Percentiles rank a stretch among this genome's conserved stretches.
Conservation (phyloP, 2,113 vertebrate species). For the Vombatus ursinus region DNA sequence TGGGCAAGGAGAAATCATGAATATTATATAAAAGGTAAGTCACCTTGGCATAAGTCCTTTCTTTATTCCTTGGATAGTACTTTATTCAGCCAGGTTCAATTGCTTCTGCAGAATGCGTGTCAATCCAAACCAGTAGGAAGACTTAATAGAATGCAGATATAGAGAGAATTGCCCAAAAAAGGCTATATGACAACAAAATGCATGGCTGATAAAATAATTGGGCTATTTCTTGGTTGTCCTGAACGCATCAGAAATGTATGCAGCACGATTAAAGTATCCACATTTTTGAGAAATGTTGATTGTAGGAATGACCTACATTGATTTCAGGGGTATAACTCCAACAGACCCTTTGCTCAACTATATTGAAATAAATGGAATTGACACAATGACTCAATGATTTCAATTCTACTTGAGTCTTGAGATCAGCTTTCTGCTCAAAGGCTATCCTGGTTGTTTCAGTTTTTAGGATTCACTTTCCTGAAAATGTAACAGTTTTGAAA, state of each 20-base stretch:
- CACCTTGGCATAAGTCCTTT: background rate
- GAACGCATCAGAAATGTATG: background rate
- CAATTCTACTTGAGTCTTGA: conserved; percentile 49
- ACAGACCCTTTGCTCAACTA: conserved; percentile 17
- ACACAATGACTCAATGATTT: conserved; percentile 27
- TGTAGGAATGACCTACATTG: background rate
- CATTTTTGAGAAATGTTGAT: background rate
- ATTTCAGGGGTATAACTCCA: conserved; percentile 41
- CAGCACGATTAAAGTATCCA: background rate
- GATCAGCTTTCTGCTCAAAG: conserved; percentile 47
- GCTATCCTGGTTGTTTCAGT: conserved; percentile 35
- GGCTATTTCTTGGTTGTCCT: background rate
- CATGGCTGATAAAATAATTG: background rate
- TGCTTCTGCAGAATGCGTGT: background rate
- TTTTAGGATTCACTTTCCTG: conserved; percentile 44
- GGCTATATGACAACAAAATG: background rate
- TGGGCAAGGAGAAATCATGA: background rate
- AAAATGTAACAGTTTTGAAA: conserved; percentile 60
- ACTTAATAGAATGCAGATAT: conserved; percentile 2
- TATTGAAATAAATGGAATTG: conserved; percentile 18
- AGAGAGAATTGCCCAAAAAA: background rate
- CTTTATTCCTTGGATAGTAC: background rate
- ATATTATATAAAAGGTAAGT: background rate
- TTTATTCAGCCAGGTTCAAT: background rate
- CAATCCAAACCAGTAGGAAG: background rate